These are phyloP conservation scores for Proisotoma minuta DNA, from an alignment of 2,888 invertebrate species.

Conservation along the genomic window DNA sequence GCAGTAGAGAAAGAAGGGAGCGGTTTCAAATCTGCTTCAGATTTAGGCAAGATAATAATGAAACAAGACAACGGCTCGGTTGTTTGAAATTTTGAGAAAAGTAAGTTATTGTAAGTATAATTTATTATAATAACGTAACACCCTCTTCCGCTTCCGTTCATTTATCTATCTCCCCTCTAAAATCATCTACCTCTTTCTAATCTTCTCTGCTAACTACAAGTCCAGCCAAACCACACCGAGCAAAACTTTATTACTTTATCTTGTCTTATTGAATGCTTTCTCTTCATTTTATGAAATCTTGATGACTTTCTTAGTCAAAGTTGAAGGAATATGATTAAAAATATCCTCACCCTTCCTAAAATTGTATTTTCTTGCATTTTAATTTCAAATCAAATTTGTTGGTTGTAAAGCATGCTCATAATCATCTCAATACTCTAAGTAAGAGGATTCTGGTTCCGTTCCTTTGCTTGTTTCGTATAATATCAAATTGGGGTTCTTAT, in stretches of 20 bases:
- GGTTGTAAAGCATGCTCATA: too few species aligned
- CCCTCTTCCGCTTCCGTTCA: constrained; percentile 10
- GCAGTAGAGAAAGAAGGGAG: background rate
- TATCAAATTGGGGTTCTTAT: too few species aligned
- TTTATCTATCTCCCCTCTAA: background rate
- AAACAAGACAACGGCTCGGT: constrained; percentile 3
- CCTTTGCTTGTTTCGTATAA: too few species aligned
- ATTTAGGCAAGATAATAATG: constrained; percentile 1
- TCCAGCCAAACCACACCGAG: background rate
- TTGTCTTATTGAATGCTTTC: background rate
- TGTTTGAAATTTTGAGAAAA: background rate
- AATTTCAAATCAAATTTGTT: too few species aligned
- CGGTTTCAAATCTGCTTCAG: background rate
- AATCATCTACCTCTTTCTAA: background rate
- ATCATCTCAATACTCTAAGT: too few species aligned
- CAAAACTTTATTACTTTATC: background rate
- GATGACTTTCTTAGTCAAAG: background rate
- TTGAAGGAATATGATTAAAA: too few species aligned
- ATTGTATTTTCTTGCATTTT: too few species aligned
- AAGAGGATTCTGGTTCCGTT: too few species aligned
- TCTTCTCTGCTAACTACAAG: background rate
- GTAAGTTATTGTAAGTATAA: background rate
- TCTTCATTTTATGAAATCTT: background rate
- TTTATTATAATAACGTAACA: constrained; percentile 10
- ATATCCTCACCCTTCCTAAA: too few species aligned